Evolutionary conservation across 2,888 invertebrate genomes (phyloP).

Genomic region (Calameuta filiformis): DNA sequence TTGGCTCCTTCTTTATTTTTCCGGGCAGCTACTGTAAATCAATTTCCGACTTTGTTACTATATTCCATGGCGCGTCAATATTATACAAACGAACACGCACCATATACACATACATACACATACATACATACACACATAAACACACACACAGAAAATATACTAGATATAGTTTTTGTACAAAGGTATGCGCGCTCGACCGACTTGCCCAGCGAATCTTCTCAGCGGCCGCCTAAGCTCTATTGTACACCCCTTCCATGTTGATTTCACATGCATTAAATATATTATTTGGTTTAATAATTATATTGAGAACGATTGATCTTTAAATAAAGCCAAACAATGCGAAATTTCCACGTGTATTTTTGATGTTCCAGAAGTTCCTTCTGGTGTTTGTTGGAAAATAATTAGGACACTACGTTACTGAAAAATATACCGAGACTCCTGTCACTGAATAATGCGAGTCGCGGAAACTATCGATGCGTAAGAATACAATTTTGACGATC

Average conservation of each 20-base stretch:
- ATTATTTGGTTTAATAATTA: slow-evolving; percentile 52
- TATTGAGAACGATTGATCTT: slow-evolving; percentile 50
- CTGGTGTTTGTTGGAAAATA: too few relatives aligned
- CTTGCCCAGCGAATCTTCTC: slow-evolving; percentile 42
- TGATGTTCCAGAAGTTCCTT: too few relatives aligned
- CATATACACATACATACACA: slow-evolving; percentile 20
- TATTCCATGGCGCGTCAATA: too few relatives aligned
- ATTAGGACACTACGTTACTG: too few relatives aligned
- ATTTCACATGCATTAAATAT: slow-evolving; percentile 48
- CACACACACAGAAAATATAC: slow-evolving; percentile 40
- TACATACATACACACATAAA: slow-evolving; percentile 46
- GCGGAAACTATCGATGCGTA: too few relatives aligned
- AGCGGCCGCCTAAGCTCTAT: slow-evolving; percentile 53
- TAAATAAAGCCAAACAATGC: slow-evolving; percentile 49
- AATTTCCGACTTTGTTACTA: slow-evolving; percentile 50
- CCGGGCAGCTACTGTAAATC: slow-evolving; percentile 22
- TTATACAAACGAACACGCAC: too few relatives aligned
- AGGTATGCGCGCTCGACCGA: slow-evolving; percentile 48
- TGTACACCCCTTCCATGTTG: slow-evolving; percentile 48
- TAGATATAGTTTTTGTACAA: slow-evolving; percentile 63
- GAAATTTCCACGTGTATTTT: not conserved
- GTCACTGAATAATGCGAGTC: too few relatives aligned
- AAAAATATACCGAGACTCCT: too few relatives aligned
- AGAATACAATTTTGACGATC: too few relatives aligned
- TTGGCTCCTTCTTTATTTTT: not conserved